Base-by-base conservation (phyloP, 2,888 invertebrate genomes). In the Adelognathus sp. region DNA sequence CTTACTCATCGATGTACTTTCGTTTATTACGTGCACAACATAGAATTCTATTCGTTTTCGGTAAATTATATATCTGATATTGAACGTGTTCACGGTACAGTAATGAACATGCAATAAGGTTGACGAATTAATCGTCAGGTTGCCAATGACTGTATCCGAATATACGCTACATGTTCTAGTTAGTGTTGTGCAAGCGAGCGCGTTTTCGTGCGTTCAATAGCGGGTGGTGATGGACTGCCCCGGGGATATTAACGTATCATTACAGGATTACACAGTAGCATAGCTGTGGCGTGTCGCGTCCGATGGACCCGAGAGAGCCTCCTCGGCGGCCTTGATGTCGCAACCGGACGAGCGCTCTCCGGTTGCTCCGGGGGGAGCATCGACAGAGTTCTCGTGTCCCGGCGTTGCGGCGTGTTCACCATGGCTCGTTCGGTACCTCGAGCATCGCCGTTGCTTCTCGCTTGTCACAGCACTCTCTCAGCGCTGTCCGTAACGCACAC, bases 181-280 rank as follows among this genome's bases (percentile, higher is more conserved):
- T 36, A 50, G 46, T 18, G 27, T 14, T 11, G 56, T 58, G 60
- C 66, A 69, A 70, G 54, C 36, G 46, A 21, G 14, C 27, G 29
- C 21, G 50, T 11, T 50, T 66, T 56, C 54, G 60, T 71, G 61
- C 60, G 56, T 24, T 41, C 44, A 56, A 44, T 75, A 63, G 66
- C 67, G 69, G 76, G 78, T 80, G 84, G 81, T 85, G 86, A 88
- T 87, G 81, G 86, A 86, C 83, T 82, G 87, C 87, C 86, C 73
- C 73, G 80, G 86, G 87, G 86, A 86, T 88, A 88, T 88, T 88
- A 88, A 84, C 85, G 86, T 85, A 83, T 87, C 87, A 86, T 89
- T 89, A 88, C 83, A 72, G 82, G 82, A 81, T 88, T 83, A 81
- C 81, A 76, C 75, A 36, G 64, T 66, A 52, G 24, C 29, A 36